phyloP scores from a whole-genome alignment of 2,888 invertebrate genomes.

The Dione vanillae region DNA sequence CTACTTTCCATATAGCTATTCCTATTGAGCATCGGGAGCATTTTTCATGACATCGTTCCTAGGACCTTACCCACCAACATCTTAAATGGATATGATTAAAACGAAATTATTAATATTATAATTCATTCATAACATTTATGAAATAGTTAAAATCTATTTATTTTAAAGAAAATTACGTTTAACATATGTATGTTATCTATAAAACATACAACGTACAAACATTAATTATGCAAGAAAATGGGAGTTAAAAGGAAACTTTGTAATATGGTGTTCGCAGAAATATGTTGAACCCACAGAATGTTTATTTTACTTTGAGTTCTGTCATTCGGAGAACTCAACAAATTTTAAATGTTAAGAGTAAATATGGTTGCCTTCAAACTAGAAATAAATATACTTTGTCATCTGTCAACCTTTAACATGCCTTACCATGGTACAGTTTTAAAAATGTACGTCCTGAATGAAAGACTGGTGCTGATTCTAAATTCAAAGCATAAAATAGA shows the following conservation, averaged over 20 bases:
- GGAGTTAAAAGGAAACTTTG: constrained; percentile 35
- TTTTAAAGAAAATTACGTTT: background rate
- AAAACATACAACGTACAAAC: background rate
- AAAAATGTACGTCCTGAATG: too few relatives aligned
- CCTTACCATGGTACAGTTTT: background rate
- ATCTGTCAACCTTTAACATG: background rate
- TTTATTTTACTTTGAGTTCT: constrained; percentile 36
- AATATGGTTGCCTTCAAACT: constrained; percentile 10
- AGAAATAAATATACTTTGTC: background rate
- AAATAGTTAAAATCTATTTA: background rate
- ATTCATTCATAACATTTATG: background rate
- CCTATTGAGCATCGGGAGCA: too few relatives aligned
- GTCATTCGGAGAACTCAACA: constrained; percentile 31
- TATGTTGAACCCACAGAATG: constrained; percentile 26
- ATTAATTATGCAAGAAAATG: constrained; percentile 46
- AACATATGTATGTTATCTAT: constrained; percentile 3
- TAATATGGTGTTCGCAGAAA: constrained; percentile 40
- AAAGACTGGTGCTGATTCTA: too few relatives aligned
- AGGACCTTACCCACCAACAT: too few relatives aligned
- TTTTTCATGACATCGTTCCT: too few relatives aligned
- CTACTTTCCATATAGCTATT: too few relatives aligned
- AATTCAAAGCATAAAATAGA: too few relatives aligned
- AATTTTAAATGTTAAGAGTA: constrained; percentile 30
- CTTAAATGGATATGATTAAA: too few relatives aligned
- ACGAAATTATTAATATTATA: too few relatives aligned